Evolutionary conservation across 2,113 vertebrate species (phyloP).

Genomic region (Myanophis thanlyinensis): DNA sequence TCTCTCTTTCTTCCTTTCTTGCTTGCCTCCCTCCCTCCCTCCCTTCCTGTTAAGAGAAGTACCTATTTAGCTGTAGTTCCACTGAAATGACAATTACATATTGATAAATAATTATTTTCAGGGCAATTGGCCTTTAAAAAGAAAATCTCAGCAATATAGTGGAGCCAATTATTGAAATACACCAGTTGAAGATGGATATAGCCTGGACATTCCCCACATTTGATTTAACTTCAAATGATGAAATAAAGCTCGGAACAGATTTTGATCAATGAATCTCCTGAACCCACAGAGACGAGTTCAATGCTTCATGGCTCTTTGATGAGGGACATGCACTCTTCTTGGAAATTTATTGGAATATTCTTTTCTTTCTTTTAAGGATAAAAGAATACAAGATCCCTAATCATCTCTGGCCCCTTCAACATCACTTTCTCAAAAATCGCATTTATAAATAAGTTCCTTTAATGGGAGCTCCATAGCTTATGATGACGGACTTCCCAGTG

Average conservation of each 20-base stretch:
- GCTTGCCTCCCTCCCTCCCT: too few relatives aligned
- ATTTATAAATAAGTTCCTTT: background rate
- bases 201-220: background rate
- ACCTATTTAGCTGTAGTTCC: background rate
- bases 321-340: background rate
- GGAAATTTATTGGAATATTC: background rate
- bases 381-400: background rate
- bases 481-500: background rate
- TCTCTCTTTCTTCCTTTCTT: fast-evolving
- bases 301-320: background rate
- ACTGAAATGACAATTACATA: background rate
- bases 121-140: background rate
- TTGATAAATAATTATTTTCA: background rate
- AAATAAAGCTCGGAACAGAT: background rate
- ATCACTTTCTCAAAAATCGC: background rate
- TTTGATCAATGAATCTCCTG: background rate
- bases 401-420: background rate
- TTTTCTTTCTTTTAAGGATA: background rate
- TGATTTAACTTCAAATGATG: background rate
- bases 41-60: background rate
- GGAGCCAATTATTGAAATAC: background rate
- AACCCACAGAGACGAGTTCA: background rate
- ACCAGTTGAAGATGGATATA: background rate
- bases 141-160: background rate
- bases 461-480: background rate